phyloP scores from a whole-genome alignment of 2,888 invertebrate species.

The Miltochrista miniata region DNA sequence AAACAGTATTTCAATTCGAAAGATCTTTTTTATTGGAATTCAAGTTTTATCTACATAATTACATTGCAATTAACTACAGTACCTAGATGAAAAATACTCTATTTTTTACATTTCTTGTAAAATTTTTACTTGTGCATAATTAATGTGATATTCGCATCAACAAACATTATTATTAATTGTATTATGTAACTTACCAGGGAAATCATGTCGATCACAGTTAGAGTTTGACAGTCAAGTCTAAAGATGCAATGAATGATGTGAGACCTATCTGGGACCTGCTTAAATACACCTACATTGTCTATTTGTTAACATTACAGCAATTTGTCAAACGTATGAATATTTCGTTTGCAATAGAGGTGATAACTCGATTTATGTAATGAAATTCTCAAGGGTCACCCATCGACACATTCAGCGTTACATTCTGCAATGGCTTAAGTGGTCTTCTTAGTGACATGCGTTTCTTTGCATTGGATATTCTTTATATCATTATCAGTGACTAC shows the following conservation, averaged over 20 bases:
- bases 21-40: too few species aligned
- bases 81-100: too few species aligned
- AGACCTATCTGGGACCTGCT: slow-evolving; percentile 43
- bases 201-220: slow-evolving; percentile 47
- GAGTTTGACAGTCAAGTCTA: slow-evolving; percentile 18
- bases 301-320: slow-evolving; percentile 67
- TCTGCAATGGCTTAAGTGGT: slow-evolving; percentile 1
- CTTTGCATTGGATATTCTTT: too few species aligned
- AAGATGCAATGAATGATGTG: slow-evolving; percentile 47
- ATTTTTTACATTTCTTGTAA: too few species aligned
- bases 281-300: slow-evolving; percentile 61
- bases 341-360: slow-evolving; percentile 60
- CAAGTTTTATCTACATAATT: too few species aligned
- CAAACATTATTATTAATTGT: neutral
- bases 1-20: too few species aligned
- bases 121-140: too few species aligned
- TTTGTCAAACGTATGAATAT: slow-evolving; percentile 45
- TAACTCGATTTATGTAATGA: slow-evolving; percentile 65
- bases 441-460: neutral
- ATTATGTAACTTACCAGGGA: slow-evolving; percentile 58
- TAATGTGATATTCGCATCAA: too few species aligned
- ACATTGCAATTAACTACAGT: too few species aligned
- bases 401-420: slow-evolving; percentile 26
- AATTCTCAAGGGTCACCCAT: slow-evolving; percentile 42
- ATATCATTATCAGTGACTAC: too few species aligned